Base-by-base conservation (phyloP, 2,113 vertebrate species). In the Dunckerocampus dactyliophorus region DNA sequence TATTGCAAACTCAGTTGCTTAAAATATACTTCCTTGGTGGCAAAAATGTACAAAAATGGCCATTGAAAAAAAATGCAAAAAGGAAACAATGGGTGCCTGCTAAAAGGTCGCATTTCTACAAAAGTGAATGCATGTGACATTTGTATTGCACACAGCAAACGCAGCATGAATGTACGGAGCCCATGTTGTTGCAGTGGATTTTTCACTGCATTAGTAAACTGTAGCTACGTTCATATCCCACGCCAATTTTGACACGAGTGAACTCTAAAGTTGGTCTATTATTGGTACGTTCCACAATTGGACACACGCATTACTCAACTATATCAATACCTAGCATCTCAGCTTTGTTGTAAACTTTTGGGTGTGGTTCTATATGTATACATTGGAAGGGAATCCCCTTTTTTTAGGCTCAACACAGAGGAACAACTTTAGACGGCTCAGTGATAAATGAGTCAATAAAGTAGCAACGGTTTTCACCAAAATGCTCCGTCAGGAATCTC, bases 381-480 rank as follows among this genome's bases (percentile, higher is more conserved):
- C 10, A 39, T 6, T 39, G 37, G 2, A 9, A 9, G 8, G 37
- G 37, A 11, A 39, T 39, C 37, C 37, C 37, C 10, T 39, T 7
- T 51, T 49, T 39, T 5, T 6, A 22, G 21, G 7, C n/a, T 16
- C 59, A 4, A 55, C 7, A 28, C 5, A 28, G 1, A 24, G 45
- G 51, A 52, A 59, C 37, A 11, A 37, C 24, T 71, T 43, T 7
- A 61, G 16, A 43, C 11, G 69, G 47, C 50, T 34, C 46, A 31
- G 5, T 48, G 39, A 59, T 62, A 19, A 15, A 63, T 60, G 39
- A 63, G 43, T 20, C 28, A 57, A 47, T 24, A 46, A 31, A 50
- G 22, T 6, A 48, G 47, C 22, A 46, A 58, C 55, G 61, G 46
- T 59, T 62, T 21, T 51, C 68, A 54, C 39, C 5, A 28, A 74